These are phyloP conservation scores for Xerus rutilus DNA, from an alignment of 2,797 vertebrate species.

Conservation along the genomic window DNA sequence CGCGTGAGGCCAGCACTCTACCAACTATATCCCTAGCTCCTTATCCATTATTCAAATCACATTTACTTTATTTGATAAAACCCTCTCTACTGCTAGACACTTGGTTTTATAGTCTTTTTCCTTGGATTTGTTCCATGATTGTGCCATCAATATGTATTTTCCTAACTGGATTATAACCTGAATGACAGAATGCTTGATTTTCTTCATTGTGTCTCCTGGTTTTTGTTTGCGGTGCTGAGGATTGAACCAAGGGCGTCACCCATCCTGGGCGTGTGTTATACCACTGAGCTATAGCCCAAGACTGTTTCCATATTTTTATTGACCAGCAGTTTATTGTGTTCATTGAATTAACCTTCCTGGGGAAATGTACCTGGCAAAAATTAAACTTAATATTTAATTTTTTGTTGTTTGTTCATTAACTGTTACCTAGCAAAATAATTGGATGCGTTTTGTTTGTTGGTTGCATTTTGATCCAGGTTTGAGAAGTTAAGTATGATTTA, in stretches of 20 bases:
- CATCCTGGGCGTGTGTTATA: not conserved
- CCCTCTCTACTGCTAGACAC: not conserved
- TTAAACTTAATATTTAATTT: not conserved
- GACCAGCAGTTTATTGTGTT: not conserved
- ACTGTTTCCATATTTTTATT: not conserved
- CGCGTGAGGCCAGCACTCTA: too few species aligned
- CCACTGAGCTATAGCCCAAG: not conserved
- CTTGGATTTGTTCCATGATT: constrained; percentile 13
- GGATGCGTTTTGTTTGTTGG: not conserved
- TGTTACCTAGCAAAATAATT: not conserved
- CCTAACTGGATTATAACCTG: not conserved
- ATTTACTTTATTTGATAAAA: constrained; percentile 17
- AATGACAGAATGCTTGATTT: constrained; percentile 22
- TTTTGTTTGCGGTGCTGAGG: not conserved
- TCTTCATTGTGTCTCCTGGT: not conserved
- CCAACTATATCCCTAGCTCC: too few species aligned
- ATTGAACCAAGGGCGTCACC: not conserved
- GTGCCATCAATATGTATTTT: not conserved
- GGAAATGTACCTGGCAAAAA: not conserved
- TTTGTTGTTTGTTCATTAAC: not conserved
- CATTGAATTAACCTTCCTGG: not conserved
- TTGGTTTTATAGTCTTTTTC: not conserved
- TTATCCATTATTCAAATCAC: not conserved
- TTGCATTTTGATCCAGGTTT: constrained; percentile 20
- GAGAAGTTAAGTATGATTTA: constrained; percentile 10